phyloP scores from a whole-genome alignment of 2,888 invertebrate species.

The Melinaea menophilus region DNA sequence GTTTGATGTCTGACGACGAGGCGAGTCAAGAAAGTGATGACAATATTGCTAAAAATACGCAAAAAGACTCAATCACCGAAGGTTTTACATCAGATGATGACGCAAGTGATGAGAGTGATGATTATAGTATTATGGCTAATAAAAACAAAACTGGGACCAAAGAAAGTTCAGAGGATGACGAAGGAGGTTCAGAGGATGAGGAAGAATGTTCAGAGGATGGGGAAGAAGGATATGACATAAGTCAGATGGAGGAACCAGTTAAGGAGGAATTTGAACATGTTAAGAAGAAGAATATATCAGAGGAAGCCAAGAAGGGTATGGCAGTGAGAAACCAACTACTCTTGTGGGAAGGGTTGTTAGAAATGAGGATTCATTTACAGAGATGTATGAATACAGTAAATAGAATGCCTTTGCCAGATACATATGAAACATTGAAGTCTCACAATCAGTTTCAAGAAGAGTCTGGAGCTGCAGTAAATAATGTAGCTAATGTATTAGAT shows the following conservation, averaged over 20 bases:
- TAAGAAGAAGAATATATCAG: slow-evolving; percentile 71
- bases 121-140: slow-evolving; percentile 35
- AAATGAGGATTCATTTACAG: slow-evolving; percentile 92
- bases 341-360: slow-evolving; percentile 91
- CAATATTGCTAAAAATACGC: slow-evolving; percentile 1
- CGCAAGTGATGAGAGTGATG: slow-evolving; percentile 38
- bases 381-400: slow-evolving; percentile 87
- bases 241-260: slow-evolving; percentile 65
- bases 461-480: slow-evolving; percentile 71
- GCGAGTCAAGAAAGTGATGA: slow-evolving; percentile 56
- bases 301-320: slow-evolving; percentile 81
- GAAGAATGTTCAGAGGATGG: slow-evolving; percentile 48
- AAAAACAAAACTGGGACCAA: slow-evolving; percentile 33
- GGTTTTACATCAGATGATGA: slow-evolving; percentile 26
- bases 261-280: slow-evolving; percentile 78
- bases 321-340: slow-evolving; percentile 84
- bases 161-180: slow-evolving; percentile 39
- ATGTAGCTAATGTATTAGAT: slow-evolving; percentile 79
- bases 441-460: slow-evolving; percentile 74
- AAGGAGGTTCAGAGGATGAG: slow-evolving; percentile 39
- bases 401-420: slow-evolving; percentile 84
- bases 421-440: slow-evolving; percentile 65
- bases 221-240: slow-evolving; percentile 65
- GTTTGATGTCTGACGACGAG: slow-evolving; percentile 12
- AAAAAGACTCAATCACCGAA: background rate